Conservation (phyloP, 2,113 vertebrate genomes). For the Bagarius yarrelli region DNA sequence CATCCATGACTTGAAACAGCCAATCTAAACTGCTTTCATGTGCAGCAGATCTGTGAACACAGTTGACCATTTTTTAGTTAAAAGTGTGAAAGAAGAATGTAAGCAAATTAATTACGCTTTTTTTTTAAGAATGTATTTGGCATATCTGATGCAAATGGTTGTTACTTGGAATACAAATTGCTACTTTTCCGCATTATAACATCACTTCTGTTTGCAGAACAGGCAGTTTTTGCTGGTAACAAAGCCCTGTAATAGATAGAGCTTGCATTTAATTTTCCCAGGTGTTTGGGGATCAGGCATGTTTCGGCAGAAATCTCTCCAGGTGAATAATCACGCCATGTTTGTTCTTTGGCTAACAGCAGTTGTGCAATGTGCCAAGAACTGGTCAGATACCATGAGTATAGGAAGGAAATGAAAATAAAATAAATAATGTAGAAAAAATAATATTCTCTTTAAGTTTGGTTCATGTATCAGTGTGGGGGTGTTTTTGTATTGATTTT, state of each 20-base stretch:
- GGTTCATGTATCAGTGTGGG: background rate
- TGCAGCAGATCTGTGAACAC: background rate
- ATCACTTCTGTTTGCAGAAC: background rate
- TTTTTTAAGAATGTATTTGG: background rate
- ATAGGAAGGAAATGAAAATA: background rate
- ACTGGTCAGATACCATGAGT: too few relatives aligned
- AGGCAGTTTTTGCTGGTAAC: background rate
- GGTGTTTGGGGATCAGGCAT: background rate
- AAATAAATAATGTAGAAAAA: background rate
- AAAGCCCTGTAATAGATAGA: background rate
- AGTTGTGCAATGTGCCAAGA: background rate
- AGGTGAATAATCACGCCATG: background rate
- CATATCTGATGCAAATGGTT: background rate
- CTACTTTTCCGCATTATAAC: background rate
- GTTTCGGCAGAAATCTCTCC: background rate
- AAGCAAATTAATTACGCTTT: background rate
- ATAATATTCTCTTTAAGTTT: background rate
- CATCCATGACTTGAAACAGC: too few relatives aligned
- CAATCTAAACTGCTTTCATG: background rate
- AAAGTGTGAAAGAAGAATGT: background rate
- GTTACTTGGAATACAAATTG: background rate
- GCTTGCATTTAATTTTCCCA: background rate
- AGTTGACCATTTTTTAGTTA: background rate
- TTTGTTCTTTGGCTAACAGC: background rate
- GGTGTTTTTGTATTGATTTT: constrained; percentile 2